Evolutionary conservation across 2,797 vertebrate species (phyloP), one percentile per base, ranked within the genome.

Genomic region (Platyrinchus mystaceus): DNA sequence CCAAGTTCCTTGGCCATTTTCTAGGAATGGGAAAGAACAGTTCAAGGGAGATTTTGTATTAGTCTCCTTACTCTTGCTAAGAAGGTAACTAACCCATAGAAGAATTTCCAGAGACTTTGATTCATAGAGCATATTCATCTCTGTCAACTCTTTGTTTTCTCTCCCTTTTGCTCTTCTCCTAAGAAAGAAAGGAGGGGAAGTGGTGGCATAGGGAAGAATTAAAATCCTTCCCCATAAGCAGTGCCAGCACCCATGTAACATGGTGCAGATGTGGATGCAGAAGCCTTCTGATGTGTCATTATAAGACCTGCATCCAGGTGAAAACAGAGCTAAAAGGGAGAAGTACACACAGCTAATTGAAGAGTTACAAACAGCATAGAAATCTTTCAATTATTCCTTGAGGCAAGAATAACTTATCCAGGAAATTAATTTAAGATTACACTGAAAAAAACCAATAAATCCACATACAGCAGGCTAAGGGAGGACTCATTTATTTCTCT

Each of bases 31-130:
- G 58, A 94, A 89, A 59, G 59, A 74, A 77, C 4, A 70, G 36
- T 63, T 81, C 43, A 75, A 76, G 3, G 2, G 34, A 76, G 81
- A 88, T 89, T 92, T 43, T 81, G 23, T n/a, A 32, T 6, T 41
- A 46, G 64, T 71, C 59, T 84, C n/a, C 60, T 41, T 36, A 41
- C 36, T 76, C 56, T 47, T 5, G 2, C 59, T 47, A 62, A 43
- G 62, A 95, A 86, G 37, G 60, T 39, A 93, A 91, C 60, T 82
- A 94, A 88, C 32, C 23, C 63, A 81, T 2, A 58, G 39, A 90
- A 94, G 28, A 7, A 2, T 47, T 96, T 94, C 55, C 56, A 95
- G 58, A 73, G 62, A 43, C 68, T 89, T 94, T 88, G 91, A 93
- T 91, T 93, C 82, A 71, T n/a, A 71, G 50, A 43, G 18, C 22